phyloP scores from a whole-genome alignment of 2,888 invertebrate species.

The Yponomeuta malinellus region DNA sequence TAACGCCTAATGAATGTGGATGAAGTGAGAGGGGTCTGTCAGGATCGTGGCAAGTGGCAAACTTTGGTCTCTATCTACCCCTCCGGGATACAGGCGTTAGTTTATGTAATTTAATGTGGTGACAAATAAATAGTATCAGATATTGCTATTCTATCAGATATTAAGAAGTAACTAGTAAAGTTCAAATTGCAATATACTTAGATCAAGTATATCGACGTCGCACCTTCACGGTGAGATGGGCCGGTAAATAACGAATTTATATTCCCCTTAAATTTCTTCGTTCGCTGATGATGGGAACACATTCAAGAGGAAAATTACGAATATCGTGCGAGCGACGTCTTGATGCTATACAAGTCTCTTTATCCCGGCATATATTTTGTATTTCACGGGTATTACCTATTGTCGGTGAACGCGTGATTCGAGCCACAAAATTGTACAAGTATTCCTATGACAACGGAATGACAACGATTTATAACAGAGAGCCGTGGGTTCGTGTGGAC shows the following conservation, averaged over 20 bases:
- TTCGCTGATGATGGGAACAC: constrained; percentile 38
- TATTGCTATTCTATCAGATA: too few relatives aligned
- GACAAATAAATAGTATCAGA: too few relatives aligned
- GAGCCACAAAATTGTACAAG: not conserved
- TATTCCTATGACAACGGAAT: not conserved
- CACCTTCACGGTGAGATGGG: constrained; percentile 34
- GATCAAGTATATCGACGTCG: constrained; percentile 7
- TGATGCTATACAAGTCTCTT: constrained; percentile 5
- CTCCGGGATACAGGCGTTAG: too few relatives aligned
- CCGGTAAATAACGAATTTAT: constrained; percentile 53
- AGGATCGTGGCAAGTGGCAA: too few relatives aligned
- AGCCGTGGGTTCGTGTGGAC: not conserved
- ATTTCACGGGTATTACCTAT: not conserved
- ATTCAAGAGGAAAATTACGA: constrained; percentile 42
- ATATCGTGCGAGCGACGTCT: constrained; percentile 26
- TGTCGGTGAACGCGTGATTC: not conserved
- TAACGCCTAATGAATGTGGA: too few relatives aligned
- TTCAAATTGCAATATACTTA: not conserved
- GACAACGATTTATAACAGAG: not conserved
- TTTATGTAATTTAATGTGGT: too few relatives aligned
- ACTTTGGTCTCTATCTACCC: too few relatives aligned
- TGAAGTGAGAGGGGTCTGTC: too few relatives aligned
- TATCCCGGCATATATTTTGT: not conserved
- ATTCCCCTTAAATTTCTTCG: constrained; percentile 46
- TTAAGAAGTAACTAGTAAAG: not conserved